Percentiles rank a stretch among this genome's conserved stretches.
Evolutionary conservation across 37 sponge, comb jelly and placozoan species (phyloP).

Genomic region (Amphimedon queenslandica): DNA sequence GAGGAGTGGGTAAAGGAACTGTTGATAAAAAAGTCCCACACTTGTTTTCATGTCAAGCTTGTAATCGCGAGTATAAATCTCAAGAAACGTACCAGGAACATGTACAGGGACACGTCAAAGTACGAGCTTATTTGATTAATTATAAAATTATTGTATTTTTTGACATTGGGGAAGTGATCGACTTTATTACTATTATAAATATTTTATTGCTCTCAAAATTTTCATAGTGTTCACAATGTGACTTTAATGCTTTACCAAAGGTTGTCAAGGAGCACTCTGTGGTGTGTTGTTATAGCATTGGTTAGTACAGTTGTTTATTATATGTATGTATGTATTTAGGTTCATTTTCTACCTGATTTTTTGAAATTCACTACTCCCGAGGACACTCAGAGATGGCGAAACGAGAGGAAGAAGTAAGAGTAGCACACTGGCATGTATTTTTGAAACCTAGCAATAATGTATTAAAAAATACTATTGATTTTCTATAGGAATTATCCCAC

Average conservation of each 20-base stretch:
- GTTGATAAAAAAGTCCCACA: neutral
- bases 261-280: constrained; percentile 55
- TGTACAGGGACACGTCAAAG: constrained; percentile 35
- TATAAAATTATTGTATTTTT: neutral
- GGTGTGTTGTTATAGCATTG: constrained; percentile 8
- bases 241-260: constrained; percentile 42
- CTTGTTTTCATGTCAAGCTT: neutral
- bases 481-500: constrained; percentile 72
- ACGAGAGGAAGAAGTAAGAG: constrained; percentile 67
- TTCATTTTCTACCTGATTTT: constrained; percentile 58
- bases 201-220: no score
- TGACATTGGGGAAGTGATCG: neutral
- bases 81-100: constrained; percentile 29
- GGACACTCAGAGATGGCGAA: constrained; percentile 75
- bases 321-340: constrained; percentile 9
- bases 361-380: constrained; percentile 56
- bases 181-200: neutral
- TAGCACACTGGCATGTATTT: neutral
- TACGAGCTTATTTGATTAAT: neutral
- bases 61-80: constrained; percentile 21
- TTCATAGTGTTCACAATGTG: constrained; percentile 40
- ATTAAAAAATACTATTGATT: neutral
- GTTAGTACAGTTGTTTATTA: neutral
- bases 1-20: neutral
- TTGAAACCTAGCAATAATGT: no score